Percentiles rank a stretch among this genome's conserved stretches.
These are phyloP conservation scores for Pegea sp. DNA, from an alignment of 23 tunicate species.

Conservation along the genomic window DNA sequence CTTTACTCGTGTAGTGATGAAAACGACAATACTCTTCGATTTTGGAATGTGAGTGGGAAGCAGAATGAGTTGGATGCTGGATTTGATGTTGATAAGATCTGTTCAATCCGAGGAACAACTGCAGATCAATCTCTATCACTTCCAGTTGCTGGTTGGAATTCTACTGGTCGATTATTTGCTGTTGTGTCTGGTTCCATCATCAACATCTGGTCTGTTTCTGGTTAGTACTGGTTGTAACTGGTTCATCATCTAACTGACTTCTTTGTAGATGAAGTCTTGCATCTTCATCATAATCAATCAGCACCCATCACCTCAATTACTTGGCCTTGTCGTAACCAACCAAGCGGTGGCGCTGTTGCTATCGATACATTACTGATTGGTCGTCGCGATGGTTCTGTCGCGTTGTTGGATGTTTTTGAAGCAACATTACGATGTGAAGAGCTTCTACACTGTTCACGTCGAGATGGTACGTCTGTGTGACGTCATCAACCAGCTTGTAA, in stretches of 20 bases:
- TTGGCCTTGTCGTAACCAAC: conserved; percentile 28
- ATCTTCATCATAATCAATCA: too few species aligned
- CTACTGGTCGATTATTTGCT: conserved; percentile 62
- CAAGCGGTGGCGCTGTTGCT: conserved; percentile 33
- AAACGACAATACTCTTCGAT: conserved; percentile 14
- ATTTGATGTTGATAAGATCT: conserved; percentile 22
- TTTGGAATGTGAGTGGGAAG: conserved; percentile 17
- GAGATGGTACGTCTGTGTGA: conserved; percentile 28
- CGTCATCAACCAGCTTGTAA: too few species aligned
- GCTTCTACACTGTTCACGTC: conserved; percentile 41
- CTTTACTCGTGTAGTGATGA: conserved; percentile 9
- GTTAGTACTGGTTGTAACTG: conserved; percentile 11
- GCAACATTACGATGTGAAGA: conserved; percentile 46
- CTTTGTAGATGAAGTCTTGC: too few species aligned
- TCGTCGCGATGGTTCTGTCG: conserved; percentile 24
- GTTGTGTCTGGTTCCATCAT: conserved; percentile 33
- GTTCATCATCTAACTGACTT: too few species aligned
- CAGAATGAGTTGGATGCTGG: conserved; percentile 5
- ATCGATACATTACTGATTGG: conserved; percentile 52
- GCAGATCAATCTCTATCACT: conserved; percentile 3
- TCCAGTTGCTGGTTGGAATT: conserved; percentile 34
- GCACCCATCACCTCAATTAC: conserved; percentile 24
- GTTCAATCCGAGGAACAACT: conserved; percentile 5
- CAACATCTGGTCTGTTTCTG: conserved; percentile 52
- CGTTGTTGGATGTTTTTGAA: conserved; percentile 56